These are phyloP conservation scores for Notarius lentiginosus DNA, from an alignment of 2,113 vertebrate genomes.

Conservation along the genomic window DNA sequence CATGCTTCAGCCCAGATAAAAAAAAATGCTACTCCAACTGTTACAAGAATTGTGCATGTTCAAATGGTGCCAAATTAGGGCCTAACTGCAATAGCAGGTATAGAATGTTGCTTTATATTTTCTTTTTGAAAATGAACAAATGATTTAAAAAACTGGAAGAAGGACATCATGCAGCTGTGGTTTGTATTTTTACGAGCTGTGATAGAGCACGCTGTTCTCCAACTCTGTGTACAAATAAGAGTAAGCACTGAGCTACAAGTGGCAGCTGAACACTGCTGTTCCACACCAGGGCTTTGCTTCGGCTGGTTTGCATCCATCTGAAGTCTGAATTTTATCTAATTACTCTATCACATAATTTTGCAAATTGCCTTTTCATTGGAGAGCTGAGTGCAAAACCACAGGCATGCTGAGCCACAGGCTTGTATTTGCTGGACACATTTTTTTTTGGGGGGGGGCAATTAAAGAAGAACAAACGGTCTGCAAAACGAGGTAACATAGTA, in stretches of 20 bases:
- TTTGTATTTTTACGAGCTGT: slow-evolving; percentile 90
- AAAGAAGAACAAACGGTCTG: slow-evolving; percentile 94
- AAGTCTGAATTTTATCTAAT: slow-evolving; percentile 94
- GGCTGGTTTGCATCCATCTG: slow-evolving; percentile 86
- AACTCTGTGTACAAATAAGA: slow-evolving; percentile 96
- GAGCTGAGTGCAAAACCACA: slow-evolving; percentile 89
- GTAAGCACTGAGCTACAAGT: slow-evolving; percentile 81
- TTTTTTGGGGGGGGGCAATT: slow-evolving; percentile 94
- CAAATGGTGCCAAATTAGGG: slow-evolving; percentile 91
- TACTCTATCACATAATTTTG: slow-evolving; percentile 99
- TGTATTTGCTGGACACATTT: slow-evolving; percentile 89
- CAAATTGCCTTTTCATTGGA: slow-evolving; percentile 98
- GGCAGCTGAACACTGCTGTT: slow-evolving; percentile 69
- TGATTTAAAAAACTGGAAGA: slow-evolving; percentile 74
- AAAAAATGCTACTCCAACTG: slow-evolving; percentile 72
- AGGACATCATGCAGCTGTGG: slow-evolving; percentile 80
- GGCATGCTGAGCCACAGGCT: slow-evolving; percentile 89
- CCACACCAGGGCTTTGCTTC: slow-evolving; percentile 71
- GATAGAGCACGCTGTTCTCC: slow-evolving; percentile 87
- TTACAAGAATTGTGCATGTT: slow-evolving; percentile 81
- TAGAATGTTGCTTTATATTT: slow-evolving; percentile 89
- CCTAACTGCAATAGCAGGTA: slow-evolving; percentile 94
- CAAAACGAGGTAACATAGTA: slow-evolving; percentile 71
- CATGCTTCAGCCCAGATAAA: slow-evolving; percentile 68
- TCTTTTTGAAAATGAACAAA: slow-evolving; percentile 84